Base-by-base conservation (phyloP, 2,113 vertebrate genomes). In the Cyprinodon brontotheroides region DNA sequence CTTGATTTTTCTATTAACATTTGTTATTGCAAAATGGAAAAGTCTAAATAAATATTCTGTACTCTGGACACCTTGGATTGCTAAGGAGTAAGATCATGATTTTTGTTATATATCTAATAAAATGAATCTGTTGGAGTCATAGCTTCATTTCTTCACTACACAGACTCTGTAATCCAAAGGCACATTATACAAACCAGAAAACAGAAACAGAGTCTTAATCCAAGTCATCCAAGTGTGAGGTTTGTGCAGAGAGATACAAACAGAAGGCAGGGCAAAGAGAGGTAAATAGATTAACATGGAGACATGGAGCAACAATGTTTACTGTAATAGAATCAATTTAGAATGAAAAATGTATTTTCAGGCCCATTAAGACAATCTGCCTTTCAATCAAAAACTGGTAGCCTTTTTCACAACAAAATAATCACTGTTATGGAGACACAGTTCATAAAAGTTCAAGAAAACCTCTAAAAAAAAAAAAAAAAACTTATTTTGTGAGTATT, bases 121-220 rank as follows among this genome's bases (percentile, higher is more conserved):
- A 29, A 29, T 29, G 29, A 29, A 29, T 65, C 45, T 14, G 0
- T 61, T 43, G 80, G 78, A 63, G 61, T 83, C 48, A 50, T 36
- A 75, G 75, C 61, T 72, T 72, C 70, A 47, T 63, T 75, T 36
- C 81, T 82, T 80, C 82, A 75, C 65, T 17, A 70, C 61, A 80
- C 39, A 77, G 68, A 68, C 22, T 78, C 59, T 70, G 66, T 80
- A 72, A 72, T 72, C 60, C 17, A 57, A 72, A 82, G 59, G 65
- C 66, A 41, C 65, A 65, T 71, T 45, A 72, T 70, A 75, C 43
- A 82, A 74, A 78, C 43, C 74, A 77, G 43, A 72, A 81, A 59
- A 64, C 69, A 63, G 48, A 74, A 74, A 76, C 74, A 70, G 74
- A 69, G 36, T 53, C 43, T n/a, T 85, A 76, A 85, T 79, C 69